Evolutionary conservation across 2,888 invertebrate species (phyloP).

Genomic region (Platypus cylindrus): DNA sequence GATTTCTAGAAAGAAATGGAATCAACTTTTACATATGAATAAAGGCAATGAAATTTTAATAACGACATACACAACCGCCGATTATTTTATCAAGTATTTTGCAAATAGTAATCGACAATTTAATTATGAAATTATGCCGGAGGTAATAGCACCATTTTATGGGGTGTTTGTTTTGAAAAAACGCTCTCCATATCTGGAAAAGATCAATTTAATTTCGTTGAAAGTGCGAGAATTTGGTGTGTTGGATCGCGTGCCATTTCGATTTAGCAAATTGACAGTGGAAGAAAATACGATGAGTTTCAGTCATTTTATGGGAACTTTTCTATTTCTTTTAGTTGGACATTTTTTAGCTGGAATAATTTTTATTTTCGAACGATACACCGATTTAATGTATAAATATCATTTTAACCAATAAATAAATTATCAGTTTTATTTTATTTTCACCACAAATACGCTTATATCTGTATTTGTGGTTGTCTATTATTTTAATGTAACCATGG

Average conservation of each 20-base stretch:
- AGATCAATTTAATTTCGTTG: slow-evolving; percentile 1
- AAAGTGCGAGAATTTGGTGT: slow-evolving; percentile 4
- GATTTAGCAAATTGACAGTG: background rate
- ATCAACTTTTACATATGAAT: background rate
- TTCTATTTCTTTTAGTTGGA: slow-evolving; percentile 1
- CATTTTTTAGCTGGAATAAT: no score
- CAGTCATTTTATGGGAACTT: slow-evolving; percentile 2
- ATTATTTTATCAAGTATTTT: slow-evolving; percentile 3
- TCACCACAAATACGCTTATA: no score
- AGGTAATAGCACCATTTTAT: slow-evolving; percentile 1
- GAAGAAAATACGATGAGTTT: slow-evolving; percentile 1
- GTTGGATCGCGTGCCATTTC: background rate
- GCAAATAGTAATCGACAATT: slow-evolving; percentile 1
- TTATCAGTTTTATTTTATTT: no score
- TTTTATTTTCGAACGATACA: no score
- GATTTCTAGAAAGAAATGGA: background rate
- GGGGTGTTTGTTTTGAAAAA: slow-evolving; percentile 2
- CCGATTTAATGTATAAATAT: no score
- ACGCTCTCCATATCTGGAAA: slow-evolving; percentile 2
- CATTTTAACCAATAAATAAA: no score
- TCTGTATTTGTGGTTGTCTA: no score
- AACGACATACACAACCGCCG: background rate
- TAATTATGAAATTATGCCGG: slow-evolving; percentile 1
- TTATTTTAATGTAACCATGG: no score
- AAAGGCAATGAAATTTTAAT: slow-evolving; percentile 3